These are phyloP conservation scores for Oreotragus oreotragus DNA, from an alignment of 2,113 vertebrate genomes.

Conservation along the genomic window DNA sequence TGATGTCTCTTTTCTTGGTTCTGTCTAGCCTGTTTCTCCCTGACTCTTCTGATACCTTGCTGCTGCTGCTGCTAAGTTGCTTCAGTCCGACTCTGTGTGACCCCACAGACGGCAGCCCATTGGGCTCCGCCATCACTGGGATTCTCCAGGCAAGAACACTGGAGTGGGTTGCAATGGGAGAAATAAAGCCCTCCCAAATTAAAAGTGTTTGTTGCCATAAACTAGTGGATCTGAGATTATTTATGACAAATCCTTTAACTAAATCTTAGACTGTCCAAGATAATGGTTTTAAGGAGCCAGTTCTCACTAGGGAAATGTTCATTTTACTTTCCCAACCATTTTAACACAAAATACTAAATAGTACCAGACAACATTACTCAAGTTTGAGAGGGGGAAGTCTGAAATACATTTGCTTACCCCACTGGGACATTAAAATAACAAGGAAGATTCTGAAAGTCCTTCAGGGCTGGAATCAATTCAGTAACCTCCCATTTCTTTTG, in stretches of 20 bases:
- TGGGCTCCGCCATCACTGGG: too few relatives aligned
- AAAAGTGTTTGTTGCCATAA: neutral
- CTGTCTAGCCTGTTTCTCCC: neutral
- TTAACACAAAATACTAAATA: conserved; percentile 17
- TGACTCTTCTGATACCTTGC: neutral
- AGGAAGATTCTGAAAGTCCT: conserved; percentile 13
- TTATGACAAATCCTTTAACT: conserved; percentile 18
- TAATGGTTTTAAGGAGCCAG: neutral
- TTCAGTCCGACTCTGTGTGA: too few relatives aligned
- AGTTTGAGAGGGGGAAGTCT: neutral
- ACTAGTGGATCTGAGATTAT: neutral
- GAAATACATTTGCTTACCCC: neutral
- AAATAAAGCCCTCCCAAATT: neutral
- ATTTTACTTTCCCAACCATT: conserved; percentile 14
- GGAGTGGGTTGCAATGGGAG: neutral
- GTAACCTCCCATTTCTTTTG: conserved; percentile 31
- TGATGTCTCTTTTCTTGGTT: neutral
- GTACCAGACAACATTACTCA: neutral
- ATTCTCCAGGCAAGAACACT: too few relatives aligned
- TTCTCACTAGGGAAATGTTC: neutral
- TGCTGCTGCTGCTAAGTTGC: too few relatives aligned
- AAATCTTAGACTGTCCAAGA: neutral
- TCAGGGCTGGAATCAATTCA: conserved; percentile 24
- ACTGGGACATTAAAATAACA: neutral
- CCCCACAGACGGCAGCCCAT: too few relatives aligned